These are phyloP conservation scores for Clupea harengus DNA, from an alignment of 2,113 vertebrate species.

Conservation along the genomic window DNA sequence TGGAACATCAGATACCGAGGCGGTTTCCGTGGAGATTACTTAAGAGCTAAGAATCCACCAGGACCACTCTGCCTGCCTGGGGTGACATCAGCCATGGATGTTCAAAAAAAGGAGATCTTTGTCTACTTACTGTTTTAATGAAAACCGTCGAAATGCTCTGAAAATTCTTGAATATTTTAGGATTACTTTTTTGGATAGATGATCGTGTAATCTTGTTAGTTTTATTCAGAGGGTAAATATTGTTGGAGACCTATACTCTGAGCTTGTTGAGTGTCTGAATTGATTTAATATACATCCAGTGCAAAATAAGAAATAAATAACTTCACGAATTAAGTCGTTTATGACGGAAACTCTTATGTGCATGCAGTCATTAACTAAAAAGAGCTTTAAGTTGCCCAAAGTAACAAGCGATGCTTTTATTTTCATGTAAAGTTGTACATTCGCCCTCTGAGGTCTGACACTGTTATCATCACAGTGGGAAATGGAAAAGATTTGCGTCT, in stretches of 20 bases:
- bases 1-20: neutral
- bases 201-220: constrained; percentile 15
- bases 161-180: neutral
- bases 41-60: neutral
- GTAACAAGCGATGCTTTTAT: constrained; percentile 4
- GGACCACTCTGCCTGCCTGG: neutral
- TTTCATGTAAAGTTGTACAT: constrained; percentile 4
- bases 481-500: neutral
- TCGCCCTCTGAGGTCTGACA: neutral
- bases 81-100: neutral
- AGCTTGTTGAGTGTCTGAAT: neutral
- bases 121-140: neutral
- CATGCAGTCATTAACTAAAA: neutral
- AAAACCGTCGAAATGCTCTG: neutral
- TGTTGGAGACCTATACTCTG: constrained; percentile 6
- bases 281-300: neutral
- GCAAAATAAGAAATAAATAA: neutral
- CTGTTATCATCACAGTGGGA: neutral
- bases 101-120: neutral
- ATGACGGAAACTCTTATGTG: neutral
- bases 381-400: constrained; percentile 5
- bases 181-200: constrained; percentile 12
- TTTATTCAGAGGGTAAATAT: neutral
- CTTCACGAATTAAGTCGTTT: neutral
- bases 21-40: constrained; percentile 11